These are phyloP conservation scores for Protomyctophum bolini DNA, from an alignment of 2,113 vertebrate genomes.

Conservation along the genomic window DNA sequence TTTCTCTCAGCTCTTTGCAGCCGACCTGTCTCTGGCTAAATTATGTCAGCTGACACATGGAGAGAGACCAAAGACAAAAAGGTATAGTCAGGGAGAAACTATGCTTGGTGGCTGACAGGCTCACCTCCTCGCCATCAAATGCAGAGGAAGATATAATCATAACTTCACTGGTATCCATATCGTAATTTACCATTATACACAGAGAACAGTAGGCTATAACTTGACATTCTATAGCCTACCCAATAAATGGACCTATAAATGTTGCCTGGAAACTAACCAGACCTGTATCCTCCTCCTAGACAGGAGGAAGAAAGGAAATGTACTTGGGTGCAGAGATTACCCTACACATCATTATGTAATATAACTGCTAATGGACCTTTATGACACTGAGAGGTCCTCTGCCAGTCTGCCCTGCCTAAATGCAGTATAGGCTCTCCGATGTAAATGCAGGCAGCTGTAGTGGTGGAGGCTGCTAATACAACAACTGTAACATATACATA, in stretches of 20 bases:
- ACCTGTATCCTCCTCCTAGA: slow-evolving; percentile 23
- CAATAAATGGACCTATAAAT: not conserved
- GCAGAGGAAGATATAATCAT: too few species aligned
- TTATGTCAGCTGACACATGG: not conserved
- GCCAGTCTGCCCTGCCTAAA: not conserved
- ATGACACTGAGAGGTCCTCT: slow-evolving; percentile 25
- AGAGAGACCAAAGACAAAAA: not conserved
- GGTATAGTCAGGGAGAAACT: too few species aligned
- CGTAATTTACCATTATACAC: too few species aligned
- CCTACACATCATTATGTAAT: slow-evolving; percentile 48
- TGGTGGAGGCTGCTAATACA: too few species aligned
- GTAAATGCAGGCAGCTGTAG: too few species aligned
- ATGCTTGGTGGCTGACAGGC: too few species aligned
- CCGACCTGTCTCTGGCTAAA: not conserved
- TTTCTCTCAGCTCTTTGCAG: not conserved
- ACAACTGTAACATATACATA: too few species aligned
- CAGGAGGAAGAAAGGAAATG: slow-evolving; percentile 24
- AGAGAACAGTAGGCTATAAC: too few species aligned
- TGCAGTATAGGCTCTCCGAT: slow-evolving; percentile 16
- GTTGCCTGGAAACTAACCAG: slow-evolving; percentile 32
- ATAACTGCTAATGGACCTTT: slow-evolving; percentile 52
- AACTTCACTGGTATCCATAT: too few species aligned
- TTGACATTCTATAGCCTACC: not conserved
- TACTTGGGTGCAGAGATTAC: slow-evolving; percentile 43
- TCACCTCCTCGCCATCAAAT: too few species aligned